A percentile compares a stretch with the other conserved stretches of the same genome.
These are phyloP conservation scores for Rhinichthys osculus DNA, from an alignment of 2,797 vertebrate genomes.

Conservation along the genomic window DNA sequence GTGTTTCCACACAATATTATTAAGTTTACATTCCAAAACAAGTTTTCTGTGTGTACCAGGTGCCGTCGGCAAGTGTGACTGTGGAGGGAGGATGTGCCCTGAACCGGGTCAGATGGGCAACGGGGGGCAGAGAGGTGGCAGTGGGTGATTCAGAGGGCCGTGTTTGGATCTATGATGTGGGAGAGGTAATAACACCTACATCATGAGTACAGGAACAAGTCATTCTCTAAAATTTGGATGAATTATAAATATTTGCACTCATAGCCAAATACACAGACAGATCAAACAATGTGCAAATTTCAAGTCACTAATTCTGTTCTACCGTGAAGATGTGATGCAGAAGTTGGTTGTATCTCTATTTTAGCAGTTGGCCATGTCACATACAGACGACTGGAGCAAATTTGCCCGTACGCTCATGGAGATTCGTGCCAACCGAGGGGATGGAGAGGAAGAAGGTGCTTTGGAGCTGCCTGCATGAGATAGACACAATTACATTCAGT, in stretches of 20 bases:
- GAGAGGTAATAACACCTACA: conserved; percentile 80
- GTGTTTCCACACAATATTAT: conserved; percentile 15
- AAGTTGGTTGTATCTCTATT: conserved; percentile 32
- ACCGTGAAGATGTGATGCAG: conserved; percentile 6
- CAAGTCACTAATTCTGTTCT: neutral
- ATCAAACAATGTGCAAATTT: conserved; percentile 8
- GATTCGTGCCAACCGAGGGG: conserved; percentile 83
- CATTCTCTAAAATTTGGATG: neutral
- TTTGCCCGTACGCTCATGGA: conserved; percentile 85
- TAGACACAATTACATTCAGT: conserved; percentile 12
- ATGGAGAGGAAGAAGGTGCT: conserved; percentile 81
- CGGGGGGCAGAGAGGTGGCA: conserved; percentile 85
- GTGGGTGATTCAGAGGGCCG: conserved; percentile 89
- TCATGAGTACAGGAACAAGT: neutral
- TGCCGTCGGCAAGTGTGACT: conserved; percentile 86
- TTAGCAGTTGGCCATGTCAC: conserved; percentile 82
- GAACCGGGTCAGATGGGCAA: conserved; percentile 87
- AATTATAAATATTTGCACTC: conserved; percentile 3
- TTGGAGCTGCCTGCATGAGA: conserved; percentile 78
- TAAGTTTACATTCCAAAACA: neutral
- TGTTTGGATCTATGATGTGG: conserved; percentile 89
- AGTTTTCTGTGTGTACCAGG: conserved; percentile 69
- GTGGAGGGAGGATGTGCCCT: conserved; percentile 87
- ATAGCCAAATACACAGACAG: neutral
- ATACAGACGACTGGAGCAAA: conserved; percentile 85